Conservation (phyloP, 2,888 invertebrate genomes). For the Pollenia labialis region DNA sequence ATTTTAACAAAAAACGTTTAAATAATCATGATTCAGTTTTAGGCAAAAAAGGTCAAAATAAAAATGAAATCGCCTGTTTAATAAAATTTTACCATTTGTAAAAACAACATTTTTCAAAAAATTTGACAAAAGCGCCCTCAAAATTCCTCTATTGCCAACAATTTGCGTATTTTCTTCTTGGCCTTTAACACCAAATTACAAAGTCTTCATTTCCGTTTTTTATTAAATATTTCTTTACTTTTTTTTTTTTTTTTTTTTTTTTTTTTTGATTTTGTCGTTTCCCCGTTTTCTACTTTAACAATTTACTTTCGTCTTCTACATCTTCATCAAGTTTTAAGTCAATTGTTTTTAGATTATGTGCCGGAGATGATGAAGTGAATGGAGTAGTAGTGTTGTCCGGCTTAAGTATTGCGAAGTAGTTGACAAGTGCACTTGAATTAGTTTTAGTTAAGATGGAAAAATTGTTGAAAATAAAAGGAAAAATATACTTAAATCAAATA, state of each 20-base stretch:
- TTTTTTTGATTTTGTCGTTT: neutral
- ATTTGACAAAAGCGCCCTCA: neutral
- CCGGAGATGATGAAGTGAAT: slow-evolving; percentile 49
- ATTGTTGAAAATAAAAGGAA: slow-evolving; percentile 10
- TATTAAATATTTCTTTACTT: neutral
- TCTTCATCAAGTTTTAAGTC: slow-evolving; percentile 49
- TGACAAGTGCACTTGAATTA: slow-evolving; percentile 64
- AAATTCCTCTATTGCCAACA: neutral
- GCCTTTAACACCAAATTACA: neutral
- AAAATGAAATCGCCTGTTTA: too few species aligned
- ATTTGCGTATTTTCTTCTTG: neutral
- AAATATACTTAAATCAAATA: slow-evolving; percentile 2
- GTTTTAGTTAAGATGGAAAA: slow-evolving; percentile 50
- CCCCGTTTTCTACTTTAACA: slow-evolving; percentile 15
- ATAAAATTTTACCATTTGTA: too few species aligned
- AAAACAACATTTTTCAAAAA: neutral
- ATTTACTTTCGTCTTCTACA: slow-evolving; percentile 6
- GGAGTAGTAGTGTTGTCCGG: slow-evolving; percentile 47
- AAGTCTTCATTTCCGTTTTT: neutral
- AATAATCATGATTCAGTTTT: too few species aligned
- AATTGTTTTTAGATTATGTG: slow-evolving; percentile 69
- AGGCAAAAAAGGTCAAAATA: too few species aligned
- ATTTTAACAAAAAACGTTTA: too few species aligned
- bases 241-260: neutral
- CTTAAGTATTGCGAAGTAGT: slow-evolving; percentile 58